Evolutionary conservation across 2,888 invertebrate species (phyloP).

Genomic region (Oxycera nigricornis): DNA sequence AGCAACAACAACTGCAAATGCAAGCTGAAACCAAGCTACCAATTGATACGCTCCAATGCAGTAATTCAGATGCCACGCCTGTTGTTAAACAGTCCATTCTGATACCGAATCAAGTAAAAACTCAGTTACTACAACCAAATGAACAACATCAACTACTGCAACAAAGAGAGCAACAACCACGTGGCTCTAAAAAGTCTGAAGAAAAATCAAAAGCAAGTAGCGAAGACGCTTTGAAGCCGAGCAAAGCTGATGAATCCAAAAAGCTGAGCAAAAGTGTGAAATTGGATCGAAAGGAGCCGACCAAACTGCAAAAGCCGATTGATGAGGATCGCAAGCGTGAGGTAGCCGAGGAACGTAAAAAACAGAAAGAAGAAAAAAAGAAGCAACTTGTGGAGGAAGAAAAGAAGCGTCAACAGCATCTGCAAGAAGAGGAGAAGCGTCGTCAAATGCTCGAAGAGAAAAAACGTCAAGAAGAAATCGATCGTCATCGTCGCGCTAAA

Average conservation of each 20-base stretch:
- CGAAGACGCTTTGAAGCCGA: background rate
- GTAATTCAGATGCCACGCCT: background rate
- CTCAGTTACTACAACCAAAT: constrained; percentile 43
- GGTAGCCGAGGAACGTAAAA: constrained; percentile 56
- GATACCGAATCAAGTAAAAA: too few relatives aligned
- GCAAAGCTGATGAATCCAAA: constrained; percentile 37
- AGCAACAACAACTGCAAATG: constrained; percentile 29
- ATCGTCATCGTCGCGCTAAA: constrained; percentile 58
- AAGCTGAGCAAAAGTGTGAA: constrained; percentile 45
- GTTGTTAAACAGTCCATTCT: background rate
- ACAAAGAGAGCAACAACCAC: constrained; percentile 30
- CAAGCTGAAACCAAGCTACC: background rate
- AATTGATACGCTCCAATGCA: background rate
- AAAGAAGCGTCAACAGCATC: constrained; percentile 54
- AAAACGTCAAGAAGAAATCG: constrained; percentile 59
- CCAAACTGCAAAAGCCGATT: constrained; percentile 40
- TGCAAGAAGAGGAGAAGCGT: constrained; percentile 56
- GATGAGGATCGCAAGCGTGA: constrained; percentile 57
- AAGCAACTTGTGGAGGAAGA: constrained; percentile 49
- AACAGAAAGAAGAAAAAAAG: constrained; percentile 57
- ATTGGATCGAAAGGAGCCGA: constrained; percentile 36
- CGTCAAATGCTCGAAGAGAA: constrained; percentile 58
- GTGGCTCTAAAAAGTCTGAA: constrained; percentile 22
- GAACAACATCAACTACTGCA: constrained; percentile 39
- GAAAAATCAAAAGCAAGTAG: background rate